Conservation (phyloP, 1,140 invertebrate genomes). For the Drosophila gunungcola region DNA sequence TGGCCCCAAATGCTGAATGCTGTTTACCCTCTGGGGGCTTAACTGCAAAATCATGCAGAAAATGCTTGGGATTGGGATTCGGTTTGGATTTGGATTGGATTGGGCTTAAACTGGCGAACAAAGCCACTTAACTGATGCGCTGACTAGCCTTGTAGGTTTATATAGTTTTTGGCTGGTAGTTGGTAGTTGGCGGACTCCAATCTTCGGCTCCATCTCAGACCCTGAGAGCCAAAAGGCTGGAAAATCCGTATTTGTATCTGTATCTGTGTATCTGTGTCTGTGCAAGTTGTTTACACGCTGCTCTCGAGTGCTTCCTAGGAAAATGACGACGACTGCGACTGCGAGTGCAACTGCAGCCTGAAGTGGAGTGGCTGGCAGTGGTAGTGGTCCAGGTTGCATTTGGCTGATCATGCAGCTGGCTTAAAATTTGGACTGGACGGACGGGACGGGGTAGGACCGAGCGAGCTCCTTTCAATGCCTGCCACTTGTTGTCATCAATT, state of each 20-base stretch:
- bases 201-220: conserved; percentile 5
- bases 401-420: conserved; percentile 76
- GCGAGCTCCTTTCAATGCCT: conserved; percentile 73
- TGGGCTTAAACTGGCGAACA: conserved; percentile 55
- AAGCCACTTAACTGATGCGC: conserved; percentile 73
- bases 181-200: conserved; percentile 8
- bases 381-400: conserved; percentile 47
- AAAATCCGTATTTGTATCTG: conserved; percentile 41
- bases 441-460: background rate
- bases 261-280: background rate
- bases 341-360: conserved; percentile 49
- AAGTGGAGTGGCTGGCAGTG: conserved; percentile 49
- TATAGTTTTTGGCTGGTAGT: conserved; percentile 16
- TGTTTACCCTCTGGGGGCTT: conserved; percentile 33
- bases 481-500: conserved; percentile 83
- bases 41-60: conserved; percentile 81
- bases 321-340: conserved; percentile 66
- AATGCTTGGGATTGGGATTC: conserved; percentile 14
- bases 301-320: conserved; percentile 79
- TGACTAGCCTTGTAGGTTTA: conserved; percentile 72
- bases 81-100: background rate
- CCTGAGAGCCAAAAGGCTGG: conserved; percentile 21
- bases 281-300: conserved; percentile 72
- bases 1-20: conserved; percentile 29
- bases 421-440: conserved; percentile 30